These are phyloP conservation scores for Anser brachyrhynchus DNA, from an alignment of 2,113 vertebrate genomes.

Conservation along the genomic window DNA sequence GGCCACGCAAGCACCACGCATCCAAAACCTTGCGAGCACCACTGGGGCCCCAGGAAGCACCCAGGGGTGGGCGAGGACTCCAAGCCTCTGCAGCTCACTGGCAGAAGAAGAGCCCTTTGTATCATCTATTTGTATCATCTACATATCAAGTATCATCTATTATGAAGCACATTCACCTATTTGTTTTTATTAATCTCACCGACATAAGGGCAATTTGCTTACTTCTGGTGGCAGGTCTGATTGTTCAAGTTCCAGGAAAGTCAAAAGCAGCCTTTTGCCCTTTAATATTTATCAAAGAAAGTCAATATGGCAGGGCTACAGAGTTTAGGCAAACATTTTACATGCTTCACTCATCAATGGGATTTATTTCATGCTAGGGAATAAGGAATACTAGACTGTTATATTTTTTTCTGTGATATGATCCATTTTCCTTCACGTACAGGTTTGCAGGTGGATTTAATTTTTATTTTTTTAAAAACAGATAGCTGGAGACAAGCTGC, in stretches of 20 bases:
- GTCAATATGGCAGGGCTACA: neutral
- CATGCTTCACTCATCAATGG: neutral
- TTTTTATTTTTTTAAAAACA: neutral
- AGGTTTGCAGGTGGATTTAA: neutral
- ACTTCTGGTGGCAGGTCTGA: neutral
- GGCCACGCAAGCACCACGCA: neutral
- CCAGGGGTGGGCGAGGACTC: fast-evolving
- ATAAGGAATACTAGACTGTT: neutral
- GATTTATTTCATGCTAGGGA: neutral
- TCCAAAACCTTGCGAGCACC: neutral
- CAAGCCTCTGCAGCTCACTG: neutral
- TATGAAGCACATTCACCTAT: neutral
- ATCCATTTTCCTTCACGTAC: neutral
- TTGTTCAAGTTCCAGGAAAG: constrained; percentile 21
- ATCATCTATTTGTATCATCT: too few species aligned
- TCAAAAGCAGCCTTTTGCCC: neutral
- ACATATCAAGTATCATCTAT: neutral
- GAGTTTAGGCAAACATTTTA: constrained; percentile 18
- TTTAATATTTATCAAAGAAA: constrained; percentile 42
- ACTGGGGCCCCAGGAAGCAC: neutral
- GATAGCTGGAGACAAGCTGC: neutral
- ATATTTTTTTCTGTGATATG: neutral
- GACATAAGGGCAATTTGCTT: neutral
- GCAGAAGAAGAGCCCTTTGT: neutral
- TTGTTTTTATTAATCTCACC: neutral